Conservation (phyloP, 2,797 vertebrate genomes). For the Discoglossus pictus region DNA sequence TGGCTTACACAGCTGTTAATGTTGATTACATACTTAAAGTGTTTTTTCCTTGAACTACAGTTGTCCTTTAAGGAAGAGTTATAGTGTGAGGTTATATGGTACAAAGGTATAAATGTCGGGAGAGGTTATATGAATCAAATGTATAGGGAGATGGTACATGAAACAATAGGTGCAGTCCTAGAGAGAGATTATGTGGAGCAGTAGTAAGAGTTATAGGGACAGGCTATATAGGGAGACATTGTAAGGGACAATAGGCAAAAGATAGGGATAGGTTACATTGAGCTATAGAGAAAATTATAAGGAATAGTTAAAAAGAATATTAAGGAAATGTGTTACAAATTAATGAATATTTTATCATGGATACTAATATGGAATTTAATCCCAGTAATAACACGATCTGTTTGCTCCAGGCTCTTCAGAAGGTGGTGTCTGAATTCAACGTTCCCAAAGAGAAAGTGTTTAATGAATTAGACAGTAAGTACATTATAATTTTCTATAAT, state of each 20-base stretch:
- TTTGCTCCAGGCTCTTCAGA: slow-evolving; percentile 66
- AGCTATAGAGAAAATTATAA: too few relatives aligned
- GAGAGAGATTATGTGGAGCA: background rate
- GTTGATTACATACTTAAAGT: too few relatives aligned
- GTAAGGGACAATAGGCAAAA: background rate
- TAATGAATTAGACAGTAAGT: slow-evolving; percentile 68
- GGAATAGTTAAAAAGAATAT: too few relatives aligned
- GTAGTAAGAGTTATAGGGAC: background rate
- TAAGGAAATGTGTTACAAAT: too few relatives aligned
- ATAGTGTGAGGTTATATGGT: background rate
- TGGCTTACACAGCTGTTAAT: too few relatives aligned
- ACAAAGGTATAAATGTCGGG: background rate
- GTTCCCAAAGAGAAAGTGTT: slow-evolving; percentile 66
- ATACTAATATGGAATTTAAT: fast-evolving
- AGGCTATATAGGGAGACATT: background rate
- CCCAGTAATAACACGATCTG: slow-evolving; percentile 2
- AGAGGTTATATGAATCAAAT: background rate
- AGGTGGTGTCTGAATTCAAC: slow-evolving; percentile 65
- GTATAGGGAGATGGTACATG: too few relatives aligned
- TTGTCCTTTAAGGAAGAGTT: too few relatives aligned
- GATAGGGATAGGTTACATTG: too few relatives aligned
- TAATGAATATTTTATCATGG: too few relatives aligned
- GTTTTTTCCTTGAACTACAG: too few relatives aligned
- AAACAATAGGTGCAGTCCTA: too few relatives aligned
- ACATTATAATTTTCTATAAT: background rate